These are phyloP conservation scores for Hermaeophaga mercurialis DNA, from an alignment of 2,888 invertebrate genomes.

Conservation along the genomic window DNA sequence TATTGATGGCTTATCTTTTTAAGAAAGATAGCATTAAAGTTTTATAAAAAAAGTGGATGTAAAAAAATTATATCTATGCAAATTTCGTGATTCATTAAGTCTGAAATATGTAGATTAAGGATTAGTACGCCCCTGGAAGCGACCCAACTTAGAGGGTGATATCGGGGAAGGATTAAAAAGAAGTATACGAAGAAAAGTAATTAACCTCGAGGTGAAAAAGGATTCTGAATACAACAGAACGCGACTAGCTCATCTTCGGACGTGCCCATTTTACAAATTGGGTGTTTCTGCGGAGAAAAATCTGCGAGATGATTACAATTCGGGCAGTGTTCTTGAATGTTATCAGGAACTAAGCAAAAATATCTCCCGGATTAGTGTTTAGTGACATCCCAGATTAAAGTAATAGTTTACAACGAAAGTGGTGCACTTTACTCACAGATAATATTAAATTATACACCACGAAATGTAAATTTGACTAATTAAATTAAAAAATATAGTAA, in stretches of 20 bases:
- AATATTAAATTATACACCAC: neutral
- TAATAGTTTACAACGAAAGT: slow-evolving; percentile 10
- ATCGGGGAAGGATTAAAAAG: slow-evolving; percentile 22
- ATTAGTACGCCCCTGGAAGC: slow-evolving; percentile 3
- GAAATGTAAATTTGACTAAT: too few relatives aligned
- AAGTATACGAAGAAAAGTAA: slow-evolving; percentile 22
- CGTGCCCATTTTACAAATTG: slow-evolving; percentile 23
- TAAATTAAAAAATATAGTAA: too few relatives aligned
- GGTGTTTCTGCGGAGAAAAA: slow-evolving; percentile 8
- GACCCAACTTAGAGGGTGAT: neutral
- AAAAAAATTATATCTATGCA: too few relatives aligned
- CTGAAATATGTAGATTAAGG: slow-evolving; percentile 1
- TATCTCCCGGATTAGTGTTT: slow-evolving; percentile 7
- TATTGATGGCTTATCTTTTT: too few relatives aligned
- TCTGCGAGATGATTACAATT: slow-evolving; percentile 17
- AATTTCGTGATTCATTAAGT: too few relatives aligned
- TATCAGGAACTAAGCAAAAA: slow-evolving; percentile 4
- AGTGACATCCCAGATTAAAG: slow-evolving; percentile 3
- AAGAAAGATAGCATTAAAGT: too few relatives aligned
- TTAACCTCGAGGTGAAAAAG: slow-evolving; percentile 20
- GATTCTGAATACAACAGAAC: slow-evolving; percentile 23
- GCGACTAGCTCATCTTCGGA: slow-evolving; percentile 20
- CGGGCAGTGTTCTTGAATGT: slow-evolving; percentile 11
- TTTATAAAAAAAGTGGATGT: too few relatives aligned
- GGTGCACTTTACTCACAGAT: neutral